Percentiles rank a stretch among this genome's conserved stretches.
Conservation (phyloP, 2,797 vertebrate genomes). For the Gobionotothen gibberifrons region DNA sequence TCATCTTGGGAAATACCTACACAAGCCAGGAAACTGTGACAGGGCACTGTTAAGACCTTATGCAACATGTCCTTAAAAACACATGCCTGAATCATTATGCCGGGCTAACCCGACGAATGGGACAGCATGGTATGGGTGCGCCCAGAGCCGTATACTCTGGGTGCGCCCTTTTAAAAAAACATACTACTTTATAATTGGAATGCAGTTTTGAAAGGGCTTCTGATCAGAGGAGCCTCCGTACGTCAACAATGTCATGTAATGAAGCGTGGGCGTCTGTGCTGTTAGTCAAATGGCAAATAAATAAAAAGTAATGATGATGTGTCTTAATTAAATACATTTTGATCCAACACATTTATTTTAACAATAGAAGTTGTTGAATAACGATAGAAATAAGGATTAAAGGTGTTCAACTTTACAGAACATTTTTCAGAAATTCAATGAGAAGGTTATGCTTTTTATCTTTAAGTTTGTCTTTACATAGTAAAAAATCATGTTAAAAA, state of each 20-base stretch:
- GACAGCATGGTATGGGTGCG: constrained; percentile 37
- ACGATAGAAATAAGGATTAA: not conserved
- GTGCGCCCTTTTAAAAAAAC: constrained; percentile 39
- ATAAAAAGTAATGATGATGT: not conserved
- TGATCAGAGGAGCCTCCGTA: constrained; percentile 2
- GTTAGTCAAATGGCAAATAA: constrained; percentile 35
- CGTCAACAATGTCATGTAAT: constrained; percentile 27
- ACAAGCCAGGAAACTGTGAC: constrained; percentile 77
- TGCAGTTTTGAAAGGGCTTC: constrained; percentile 16
- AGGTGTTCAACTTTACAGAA: not conserved
- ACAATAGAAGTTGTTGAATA: not conserved
- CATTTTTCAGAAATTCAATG: not conserved
- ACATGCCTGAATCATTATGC: constrained; percentile 43
- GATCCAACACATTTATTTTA: constrained; percentile 2
- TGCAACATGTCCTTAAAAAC: constrained; percentile 63
- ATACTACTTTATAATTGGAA: constrained; percentile 30
- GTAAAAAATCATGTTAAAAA: not conserved
- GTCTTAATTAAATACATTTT: not conserved
- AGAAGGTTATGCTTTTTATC: not conserved
- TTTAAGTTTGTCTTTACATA: not conserved
- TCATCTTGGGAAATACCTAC: constrained; percentile 79
- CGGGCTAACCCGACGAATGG: constrained; percentile 41
- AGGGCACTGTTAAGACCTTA: constrained; percentile 54
- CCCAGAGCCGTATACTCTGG: too few species aligned
- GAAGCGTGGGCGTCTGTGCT: constrained; percentile 16